These are phyloP conservation scores for Cepaea nemoralis DNA, from an alignment of 1,140 invertebrate genomes.

Conservation along the genomic window DNA sequence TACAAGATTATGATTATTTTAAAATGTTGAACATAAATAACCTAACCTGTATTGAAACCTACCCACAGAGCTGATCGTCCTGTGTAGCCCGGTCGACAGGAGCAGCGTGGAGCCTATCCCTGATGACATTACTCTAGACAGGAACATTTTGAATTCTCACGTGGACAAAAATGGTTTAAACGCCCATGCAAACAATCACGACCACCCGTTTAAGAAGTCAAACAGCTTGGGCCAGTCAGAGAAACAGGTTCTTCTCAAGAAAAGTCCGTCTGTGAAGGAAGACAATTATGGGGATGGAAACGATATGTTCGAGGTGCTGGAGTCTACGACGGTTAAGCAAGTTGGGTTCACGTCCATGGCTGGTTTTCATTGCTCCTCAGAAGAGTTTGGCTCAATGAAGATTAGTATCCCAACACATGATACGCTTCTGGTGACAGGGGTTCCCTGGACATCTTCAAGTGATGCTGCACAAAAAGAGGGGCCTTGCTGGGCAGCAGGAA, in stretches of 20 bases:
- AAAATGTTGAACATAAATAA: no score
- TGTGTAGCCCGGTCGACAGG: conserved; percentile 63
- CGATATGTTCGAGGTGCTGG: conserved; percentile 37
- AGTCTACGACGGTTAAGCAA: conserved; percentile 55
- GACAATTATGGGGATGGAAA: conserved; percentile 38
- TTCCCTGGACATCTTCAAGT: conserved; percentile 56
- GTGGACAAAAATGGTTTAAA: not conserved
- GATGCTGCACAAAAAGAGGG: conserved; percentile 53
- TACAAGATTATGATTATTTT: no score
- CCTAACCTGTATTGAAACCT: no score
- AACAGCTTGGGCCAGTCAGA: conserved; percentile 23
- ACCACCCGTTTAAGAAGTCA: conserved; percentile 28
- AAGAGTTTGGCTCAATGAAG: conserved; percentile 59
- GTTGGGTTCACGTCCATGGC: conserved; percentile 59
- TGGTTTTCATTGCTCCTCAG: conserved; percentile 55
- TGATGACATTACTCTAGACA: conserved; percentile 38
- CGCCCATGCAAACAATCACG: conserved; percentile 11
- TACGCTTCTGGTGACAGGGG: conserved; percentile 58
- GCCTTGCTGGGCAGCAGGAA: conserved; percentile 38
- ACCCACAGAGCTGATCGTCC: conserved; percentile 59
- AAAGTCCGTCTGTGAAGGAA: conserved; percentile 39
- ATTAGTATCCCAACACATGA: conserved; percentile 60
- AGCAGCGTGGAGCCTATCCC: conserved; percentile 45
- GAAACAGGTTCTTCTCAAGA: conserved; percentile 29
- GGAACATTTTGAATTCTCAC: not conserved